phyloP scores from a whole-genome alignment of 2,888 invertebrate species.

The Griposia aprilina region DNA sequence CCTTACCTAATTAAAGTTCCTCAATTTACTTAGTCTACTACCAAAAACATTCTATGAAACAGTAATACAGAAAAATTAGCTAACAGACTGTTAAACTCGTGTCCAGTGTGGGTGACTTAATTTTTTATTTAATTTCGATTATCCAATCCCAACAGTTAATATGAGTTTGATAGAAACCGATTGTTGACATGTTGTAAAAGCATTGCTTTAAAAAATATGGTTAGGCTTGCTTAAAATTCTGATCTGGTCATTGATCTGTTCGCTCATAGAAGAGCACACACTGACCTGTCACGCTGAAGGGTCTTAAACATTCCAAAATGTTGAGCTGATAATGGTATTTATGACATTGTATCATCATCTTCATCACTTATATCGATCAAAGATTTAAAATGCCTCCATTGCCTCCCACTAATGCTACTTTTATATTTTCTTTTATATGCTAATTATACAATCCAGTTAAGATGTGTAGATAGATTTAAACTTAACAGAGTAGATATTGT shows the following conservation, averaged over 20 bases:
- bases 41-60: too few species aligned
- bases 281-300: neutral
- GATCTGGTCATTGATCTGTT: constrained; percentile 4
- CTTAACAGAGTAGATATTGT: constrained; percentile 30
- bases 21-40: too few species aligned
- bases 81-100: neutral
- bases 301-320: neutral
- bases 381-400: neutral
- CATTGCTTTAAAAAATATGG: neutral
- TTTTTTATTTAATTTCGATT: neutral
- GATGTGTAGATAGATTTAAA: constrained; percentile 35
- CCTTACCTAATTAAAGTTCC: neutral
- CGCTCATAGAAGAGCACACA: too few species aligned
- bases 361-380: neutral
- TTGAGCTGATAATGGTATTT: neutral
- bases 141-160: neutral
- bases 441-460: constrained; percentile 9
- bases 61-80: neutral
- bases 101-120: neutral
- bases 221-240: neutral
- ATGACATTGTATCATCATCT: neutral
- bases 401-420: constrained; percentile 39
- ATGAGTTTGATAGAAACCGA: neutral
- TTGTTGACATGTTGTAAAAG: neutral
- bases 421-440: neutral